phyloP scores from a whole-genome alignment of 1,140 invertebrate genomes.

The Hesperophylax magnus region DNA sequence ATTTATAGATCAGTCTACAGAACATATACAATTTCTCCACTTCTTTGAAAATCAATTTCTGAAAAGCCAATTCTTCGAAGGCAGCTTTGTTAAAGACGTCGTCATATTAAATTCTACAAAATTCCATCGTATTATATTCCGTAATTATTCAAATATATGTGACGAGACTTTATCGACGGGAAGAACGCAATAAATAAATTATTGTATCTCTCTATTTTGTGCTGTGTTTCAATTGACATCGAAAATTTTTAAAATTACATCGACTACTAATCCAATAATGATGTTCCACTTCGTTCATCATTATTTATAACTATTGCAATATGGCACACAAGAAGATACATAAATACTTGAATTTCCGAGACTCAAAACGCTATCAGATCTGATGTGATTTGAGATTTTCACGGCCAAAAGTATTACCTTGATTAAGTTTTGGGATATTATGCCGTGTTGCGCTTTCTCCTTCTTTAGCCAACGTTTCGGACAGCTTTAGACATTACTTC shows the following conservation, averaged over 20 bases:
- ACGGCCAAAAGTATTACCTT: too few relatives aligned
- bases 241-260: background rate
- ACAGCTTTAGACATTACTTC: too few relatives aligned
- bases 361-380: background rate
- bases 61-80: conserved; percentile 21
- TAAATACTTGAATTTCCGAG: background rate
- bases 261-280: background rate
- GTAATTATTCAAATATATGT: background rate
- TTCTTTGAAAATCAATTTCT: conserved; percentile 6
- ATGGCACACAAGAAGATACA: background rate
- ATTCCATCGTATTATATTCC: background rate
- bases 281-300: background rate
- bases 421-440: too few relatives aligned
- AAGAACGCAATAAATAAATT: background rate
- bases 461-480: background rate
- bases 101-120: background rate
- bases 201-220: background rate
- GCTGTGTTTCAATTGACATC: background rate
- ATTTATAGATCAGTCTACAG: conserved; percentile 33
- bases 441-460: background rate
- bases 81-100: background rate
- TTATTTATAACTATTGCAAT: background rate
- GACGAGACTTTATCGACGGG: too few relatives aligned
- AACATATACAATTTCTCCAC: conserved; percentile 10
- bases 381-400: background rate